These are phyloP conservation scores for Mnemiopsis leidyi DNA, from an alignment of 37 sponge, comb jelly and placozoan genomes.

Conservation along the genomic window DNA sequence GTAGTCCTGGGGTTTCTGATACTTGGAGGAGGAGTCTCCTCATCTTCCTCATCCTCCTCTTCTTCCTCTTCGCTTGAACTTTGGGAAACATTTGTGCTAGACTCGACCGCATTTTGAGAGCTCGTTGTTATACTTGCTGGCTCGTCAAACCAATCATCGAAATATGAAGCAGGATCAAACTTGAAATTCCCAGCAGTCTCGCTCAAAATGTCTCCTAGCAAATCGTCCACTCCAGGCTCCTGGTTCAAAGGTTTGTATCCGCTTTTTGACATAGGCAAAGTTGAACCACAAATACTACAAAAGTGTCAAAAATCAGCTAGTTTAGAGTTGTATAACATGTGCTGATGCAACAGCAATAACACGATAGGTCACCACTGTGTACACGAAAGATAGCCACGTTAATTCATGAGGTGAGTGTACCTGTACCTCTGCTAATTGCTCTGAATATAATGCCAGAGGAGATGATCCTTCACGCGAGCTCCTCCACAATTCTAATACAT, in stretches of 20 bases:
- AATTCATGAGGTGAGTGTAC: neutral
- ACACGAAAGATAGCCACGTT: neutral
- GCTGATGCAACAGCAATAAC: neutral
- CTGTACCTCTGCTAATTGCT: neutral
- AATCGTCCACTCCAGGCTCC: neutral
- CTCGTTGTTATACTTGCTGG: neutral
- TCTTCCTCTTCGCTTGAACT: too few relatives aligned
- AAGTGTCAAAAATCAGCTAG: too few relatives aligned
- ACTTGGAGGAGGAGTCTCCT: neutral
- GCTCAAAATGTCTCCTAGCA: neutral
- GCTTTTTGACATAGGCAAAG: too few relatives aligned
- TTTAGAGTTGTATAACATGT: neutral
- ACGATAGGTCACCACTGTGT: neutral
- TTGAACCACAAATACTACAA: too few relatives aligned
- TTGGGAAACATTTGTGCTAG: too few relatives aligned
- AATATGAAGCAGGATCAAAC: slow-evolving; percentile 14
- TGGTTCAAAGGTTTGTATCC: neutral
- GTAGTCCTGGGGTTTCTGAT: neutral
- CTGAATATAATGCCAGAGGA: too few relatives aligned
- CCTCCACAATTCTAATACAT: too few relatives aligned
- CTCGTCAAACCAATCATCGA: neutral
- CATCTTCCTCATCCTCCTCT: neutral
- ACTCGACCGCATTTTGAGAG: neutral
- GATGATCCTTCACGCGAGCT: too few relatives aligned
- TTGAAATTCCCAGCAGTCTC: neutral